These are phyloP conservation scores for Echinometra lucunter DNA, from an alignment of 53 echinoderm and acorn worm species.

Conservation along the genomic window DNA sequence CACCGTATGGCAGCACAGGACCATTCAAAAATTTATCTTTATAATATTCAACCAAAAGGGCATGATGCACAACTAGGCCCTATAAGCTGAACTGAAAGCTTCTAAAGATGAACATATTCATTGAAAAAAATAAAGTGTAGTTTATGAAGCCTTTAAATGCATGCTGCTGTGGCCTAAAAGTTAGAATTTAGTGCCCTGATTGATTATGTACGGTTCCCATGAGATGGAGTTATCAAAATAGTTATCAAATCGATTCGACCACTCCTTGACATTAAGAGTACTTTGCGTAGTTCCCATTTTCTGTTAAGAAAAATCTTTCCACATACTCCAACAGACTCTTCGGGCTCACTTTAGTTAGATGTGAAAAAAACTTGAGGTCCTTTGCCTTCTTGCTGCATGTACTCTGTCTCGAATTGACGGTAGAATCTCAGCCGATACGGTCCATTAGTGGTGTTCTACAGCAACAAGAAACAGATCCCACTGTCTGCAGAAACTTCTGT, in stretches of 20 bases:
- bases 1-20: background rate
- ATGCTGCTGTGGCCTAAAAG: background rate
- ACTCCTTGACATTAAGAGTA: slow-evolving; percentile 4
- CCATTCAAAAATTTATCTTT: too few species aligned
- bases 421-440: slow-evolving; percentile 34
- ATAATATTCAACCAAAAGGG: background rate
- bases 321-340: background rate
- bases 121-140: background rate
- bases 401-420: background rate
- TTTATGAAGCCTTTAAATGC: background rate
- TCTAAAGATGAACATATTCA: background rate
- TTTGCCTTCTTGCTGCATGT: background rate
- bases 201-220: background rate
- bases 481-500: slow-evolving; percentile 1
- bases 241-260: background rate
- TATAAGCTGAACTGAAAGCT: background rate
- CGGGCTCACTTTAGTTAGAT: background rate
- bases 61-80: background rate
- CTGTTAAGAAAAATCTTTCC: background rate
- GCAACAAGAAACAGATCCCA: slow-evolving; percentile 35
- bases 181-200: background rate
- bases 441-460: slow-evolving; percentile 41
- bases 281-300: background rate
- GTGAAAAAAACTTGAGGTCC: background rate
- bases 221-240: background rate